Evolutionary conservation across 2,888 invertebrate species (phyloP).

Genomic region (Tenthredo amoena): DNA sequence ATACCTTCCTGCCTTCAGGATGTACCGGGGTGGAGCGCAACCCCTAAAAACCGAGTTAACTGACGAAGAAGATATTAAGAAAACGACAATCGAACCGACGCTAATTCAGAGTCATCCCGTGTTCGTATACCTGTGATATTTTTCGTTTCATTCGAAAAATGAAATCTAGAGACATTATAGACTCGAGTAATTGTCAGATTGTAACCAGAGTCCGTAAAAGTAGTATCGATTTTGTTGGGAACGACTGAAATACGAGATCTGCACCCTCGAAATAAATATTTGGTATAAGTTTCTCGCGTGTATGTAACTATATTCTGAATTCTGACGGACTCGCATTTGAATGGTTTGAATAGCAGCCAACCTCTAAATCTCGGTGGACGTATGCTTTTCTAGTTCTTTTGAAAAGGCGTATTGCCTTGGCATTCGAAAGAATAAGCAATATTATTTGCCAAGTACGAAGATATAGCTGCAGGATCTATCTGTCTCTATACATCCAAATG

Average conservation of each 20-base stretch:
- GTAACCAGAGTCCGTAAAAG: not conserved
- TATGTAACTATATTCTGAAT: not conserved
- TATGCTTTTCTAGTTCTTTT: constrained; percentile 49
- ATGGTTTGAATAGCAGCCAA: constrained; percentile 48
- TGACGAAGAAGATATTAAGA: constrained; percentile 49
- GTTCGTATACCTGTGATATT: not conserved
- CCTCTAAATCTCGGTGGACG: constrained; percentile 37
- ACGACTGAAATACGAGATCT: not conserved
- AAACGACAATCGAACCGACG: constrained; percentile 51
- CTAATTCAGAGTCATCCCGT: constrained; percentile 56
- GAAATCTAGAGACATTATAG: not conserved
- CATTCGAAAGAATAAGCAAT: constrained; percentile 49
- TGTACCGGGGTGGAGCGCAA: not conserved
- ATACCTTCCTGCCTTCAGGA: constrained; percentile 6
- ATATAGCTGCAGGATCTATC: constrained; percentile 3
- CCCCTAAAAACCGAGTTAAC: constrained; percentile 6
- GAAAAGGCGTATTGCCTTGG: constrained; percentile 48
- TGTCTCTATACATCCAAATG: constrained; percentile 17
- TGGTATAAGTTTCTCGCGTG: not conserved
- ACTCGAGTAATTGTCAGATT: not conserved
- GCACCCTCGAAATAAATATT: not conserved
- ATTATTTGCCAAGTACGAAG: constrained; percentile 49
- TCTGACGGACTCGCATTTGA: constrained; percentile 42
- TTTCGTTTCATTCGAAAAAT: not conserved
- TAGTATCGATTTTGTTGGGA: not conserved